Evolutionary conservation across 2,888 invertebrate genomes (phyloP), one percentile per base, ranked within the genome.

Genomic region (Drosophila quinaria): DNA sequence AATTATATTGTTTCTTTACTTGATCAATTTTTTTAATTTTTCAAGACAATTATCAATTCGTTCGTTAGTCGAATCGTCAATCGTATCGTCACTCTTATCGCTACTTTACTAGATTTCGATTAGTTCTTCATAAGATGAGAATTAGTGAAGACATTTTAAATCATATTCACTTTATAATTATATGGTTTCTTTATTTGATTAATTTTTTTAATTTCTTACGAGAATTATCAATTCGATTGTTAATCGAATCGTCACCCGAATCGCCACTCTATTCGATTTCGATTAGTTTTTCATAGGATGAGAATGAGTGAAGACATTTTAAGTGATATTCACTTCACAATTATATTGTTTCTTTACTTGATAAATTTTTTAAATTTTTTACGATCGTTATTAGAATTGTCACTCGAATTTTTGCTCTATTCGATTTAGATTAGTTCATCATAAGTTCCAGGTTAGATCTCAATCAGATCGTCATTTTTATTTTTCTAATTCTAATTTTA

Each of bases 281-380:
- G 13, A 35, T 35, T 35, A 35, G 35, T 35, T 35, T 4, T 33
- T 33, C 35, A 35, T 5, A n/a, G n/a, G 29, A n/a, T 22, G 2
- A 19, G 19, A 19, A 19, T 19, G n/a, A n/a, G 46, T 6, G 19
- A 19, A 19, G 19, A 19, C 22, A 22, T 22, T 22, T 22, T 4
- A 37, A 37, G 5, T n/a, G 1, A 2, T 4, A 37, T 37, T 37
- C 13, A n/a, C 2, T 22, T 37, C 6, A 2, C 1, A 25, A 37
- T n/a, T 37, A n/a, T 37, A n/a, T 37, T n/a, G 37, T 37, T n/a
- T 37, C 37, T n/a, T 39, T 8, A n/a, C n/a, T 39, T n/a, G 33
- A 33, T 33, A 1, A 10, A 33, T 2, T n/a, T 9, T 10, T 47
- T n/a, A 25, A 0, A 1, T 13, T 33, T 25, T 25, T 6, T 8